phyloP scores from a whole-genome alignment of 2,797 vertebrate species.

The Muscicapa striata region DNA sequence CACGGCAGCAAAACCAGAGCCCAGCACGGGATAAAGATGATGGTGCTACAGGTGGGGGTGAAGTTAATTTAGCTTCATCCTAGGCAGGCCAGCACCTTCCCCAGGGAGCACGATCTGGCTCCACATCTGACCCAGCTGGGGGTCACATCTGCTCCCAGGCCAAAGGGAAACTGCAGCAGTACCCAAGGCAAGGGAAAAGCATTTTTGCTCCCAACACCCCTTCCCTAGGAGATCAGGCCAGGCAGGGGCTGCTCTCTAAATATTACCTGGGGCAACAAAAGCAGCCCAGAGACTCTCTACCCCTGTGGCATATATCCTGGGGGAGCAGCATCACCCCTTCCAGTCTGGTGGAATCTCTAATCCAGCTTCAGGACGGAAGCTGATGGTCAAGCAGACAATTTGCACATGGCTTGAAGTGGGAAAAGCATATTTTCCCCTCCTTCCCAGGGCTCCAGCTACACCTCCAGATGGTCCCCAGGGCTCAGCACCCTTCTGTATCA shows the following conservation, averaged over 20 bases:
- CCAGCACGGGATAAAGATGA: neutral
- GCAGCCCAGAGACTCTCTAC: neutral
- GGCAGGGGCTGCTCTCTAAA: neutral
- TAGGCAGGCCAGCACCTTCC: neutral
- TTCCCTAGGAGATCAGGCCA: neutral
- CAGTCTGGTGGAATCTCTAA: neutral
- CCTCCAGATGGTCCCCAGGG: neutral
- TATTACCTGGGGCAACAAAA: neutral
- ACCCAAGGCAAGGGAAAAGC: neutral
- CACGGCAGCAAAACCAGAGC: neutral
- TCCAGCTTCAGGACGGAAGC: too few relatives aligned
- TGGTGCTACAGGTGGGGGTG: neutral
- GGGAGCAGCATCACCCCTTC: neutral
- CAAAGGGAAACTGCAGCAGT: neutral
- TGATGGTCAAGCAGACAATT: neutral
- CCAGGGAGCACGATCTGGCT: neutral
- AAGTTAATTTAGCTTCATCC: neutral
- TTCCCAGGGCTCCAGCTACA: neutral
- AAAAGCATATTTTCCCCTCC: accelerated
- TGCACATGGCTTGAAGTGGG: neutral
- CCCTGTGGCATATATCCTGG: too few relatives aligned
- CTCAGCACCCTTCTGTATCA: neutral
- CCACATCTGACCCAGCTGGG: neutral
- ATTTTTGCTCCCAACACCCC: neutral
- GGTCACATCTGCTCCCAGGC: neutral